These are phyloP conservation scores for Platerodrilus igneus DNA, from an alignment of 2,888 invertebrate genomes.

Conservation along the genomic window DNA sequence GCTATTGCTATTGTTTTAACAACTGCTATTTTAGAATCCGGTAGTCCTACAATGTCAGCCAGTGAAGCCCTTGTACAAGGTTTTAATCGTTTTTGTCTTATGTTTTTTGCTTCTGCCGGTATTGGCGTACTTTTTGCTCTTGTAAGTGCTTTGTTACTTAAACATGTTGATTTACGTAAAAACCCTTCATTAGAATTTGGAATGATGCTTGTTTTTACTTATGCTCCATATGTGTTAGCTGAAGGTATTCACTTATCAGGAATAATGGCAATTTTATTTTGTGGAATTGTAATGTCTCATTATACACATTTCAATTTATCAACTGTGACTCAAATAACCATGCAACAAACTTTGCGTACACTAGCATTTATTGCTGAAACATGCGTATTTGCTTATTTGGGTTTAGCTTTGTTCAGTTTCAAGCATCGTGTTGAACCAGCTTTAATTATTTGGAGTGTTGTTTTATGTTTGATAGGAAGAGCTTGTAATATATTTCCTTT, in stretches of 20 bases:
- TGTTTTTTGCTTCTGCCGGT: constrained; percentile 98
- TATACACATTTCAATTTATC: constrained; percentile 98
- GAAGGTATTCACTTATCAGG: constrained; percentile 73
- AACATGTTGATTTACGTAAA: constrained; percentile 93
- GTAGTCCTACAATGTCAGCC: constrained; percentile 63
- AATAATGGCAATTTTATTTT: constrained; percentile 98
- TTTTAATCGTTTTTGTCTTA: constrained; percentile 84
- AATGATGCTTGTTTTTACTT: constrained; percentile 97
- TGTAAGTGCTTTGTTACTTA: constrained; percentile 84
- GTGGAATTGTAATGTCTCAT: constrained; percentile 99
- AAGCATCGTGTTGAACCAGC: constrained; percentile 88
- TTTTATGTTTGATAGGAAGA: constrained; percentile 85
- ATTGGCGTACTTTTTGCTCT: constrained; percentile 94
- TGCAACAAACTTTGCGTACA: constrained; percentile 98
- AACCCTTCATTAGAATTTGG: constrained; percentile 98
- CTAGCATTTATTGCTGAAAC: constrained; percentile 97
- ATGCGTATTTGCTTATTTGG: constrained; percentile 97
- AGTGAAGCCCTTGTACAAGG: constrained; percentile 84
- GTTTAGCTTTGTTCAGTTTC: constrained; percentile 91
- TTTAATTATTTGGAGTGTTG: constrained; percentile 90
- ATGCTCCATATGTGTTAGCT: constrained; percentile 95
- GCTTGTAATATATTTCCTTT: constrained; percentile 97
- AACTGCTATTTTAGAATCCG: constrained; percentile 75
- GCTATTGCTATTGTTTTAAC: constrained; percentile 97
- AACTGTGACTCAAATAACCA: constrained; percentile 97